phyloP scores from a whole-genome alignment of 2,888 invertebrate species.

The Oithona nana region DNA sequence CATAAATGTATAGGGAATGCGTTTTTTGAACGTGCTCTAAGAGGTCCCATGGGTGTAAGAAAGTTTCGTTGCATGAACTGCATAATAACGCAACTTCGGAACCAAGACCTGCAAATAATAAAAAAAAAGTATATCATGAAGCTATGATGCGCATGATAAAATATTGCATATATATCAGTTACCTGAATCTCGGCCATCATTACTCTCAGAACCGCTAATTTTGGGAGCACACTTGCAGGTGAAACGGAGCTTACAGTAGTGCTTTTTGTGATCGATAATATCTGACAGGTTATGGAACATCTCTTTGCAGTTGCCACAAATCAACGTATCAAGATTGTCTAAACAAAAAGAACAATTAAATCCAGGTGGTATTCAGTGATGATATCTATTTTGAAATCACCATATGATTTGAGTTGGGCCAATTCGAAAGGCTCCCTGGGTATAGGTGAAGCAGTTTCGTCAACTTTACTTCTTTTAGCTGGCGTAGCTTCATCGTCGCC shows the following conservation, averaged over 20 bases:
- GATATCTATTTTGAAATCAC: constrained; percentile 31
- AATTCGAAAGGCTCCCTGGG: constrained; percentile 29
- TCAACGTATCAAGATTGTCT: constrained; percentile 52
- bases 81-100: constrained; percentile 36
- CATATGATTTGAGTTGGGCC: constrained; percentile 44
- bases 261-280: constrained; percentile 49
- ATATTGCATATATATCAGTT: too few relatives aligned
- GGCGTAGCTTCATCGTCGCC: constrained; percentile 11
- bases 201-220: not conserved
- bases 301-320: constrained; percentile 54
- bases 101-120: not conserved
- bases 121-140: not conserved
- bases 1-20: constrained; percentile 45
- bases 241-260: constrained; percentile 47
- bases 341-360: too few relatives aligned
- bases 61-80: constrained; percentile 45
- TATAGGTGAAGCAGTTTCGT: constrained; percentile 26
- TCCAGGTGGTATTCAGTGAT: not conserved
- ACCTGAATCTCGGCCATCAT: not conserved
- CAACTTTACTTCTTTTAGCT: constrained; percentile 25
- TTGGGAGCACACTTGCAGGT: constrained; percentile 39
- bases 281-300: constrained; percentile 49
- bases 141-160: not conserved
- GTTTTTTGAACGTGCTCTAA: constrained; percentile 48
- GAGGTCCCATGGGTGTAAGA: constrained; percentile 44